A percentile compares a stretch with the other conserved stretches of the same genome.
Evolutionary conservation across 2,113 vertebrate genomes (phyloP).

Genomic region (Megaptera novaeangliae): DNA sequence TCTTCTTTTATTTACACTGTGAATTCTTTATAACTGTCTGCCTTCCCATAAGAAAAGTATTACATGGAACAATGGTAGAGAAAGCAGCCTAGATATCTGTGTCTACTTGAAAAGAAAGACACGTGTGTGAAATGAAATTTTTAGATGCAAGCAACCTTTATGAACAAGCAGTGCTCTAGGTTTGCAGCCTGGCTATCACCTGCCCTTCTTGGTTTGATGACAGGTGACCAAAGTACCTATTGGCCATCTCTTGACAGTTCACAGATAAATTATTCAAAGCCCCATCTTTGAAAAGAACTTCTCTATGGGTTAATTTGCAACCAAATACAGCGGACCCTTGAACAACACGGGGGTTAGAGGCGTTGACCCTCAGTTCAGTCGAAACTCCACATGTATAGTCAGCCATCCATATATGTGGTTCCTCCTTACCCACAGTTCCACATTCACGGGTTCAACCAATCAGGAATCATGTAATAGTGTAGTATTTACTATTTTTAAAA

Average conservation of each 20-base stretch:
- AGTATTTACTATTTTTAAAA: neutral
- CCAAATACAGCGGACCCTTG: neutral
- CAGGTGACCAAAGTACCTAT: neutral
- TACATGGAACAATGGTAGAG: neutral
- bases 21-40: neutral
- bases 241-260: neutral
- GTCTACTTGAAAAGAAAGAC: neutral
- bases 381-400: neutral
- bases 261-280: neutral
- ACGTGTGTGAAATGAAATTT: neutral
- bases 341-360: neutral
- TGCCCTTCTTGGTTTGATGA: neutral
- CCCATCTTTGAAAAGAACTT: slow-evolving; percentile 23
- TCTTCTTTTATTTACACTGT: neutral
- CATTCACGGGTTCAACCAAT: neutral
- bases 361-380: neutral
- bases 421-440: neutral
- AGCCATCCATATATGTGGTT: neutral
- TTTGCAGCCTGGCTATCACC: neutral
- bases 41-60: neutral
- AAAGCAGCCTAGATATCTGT: neutral
- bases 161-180: neutral
- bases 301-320: neutral
- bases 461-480: neutral
- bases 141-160: neutral